Evolutionary conservation across 2,113 vertebrate species (phyloP).

Genomic region (Spea bombifrons): DNA sequence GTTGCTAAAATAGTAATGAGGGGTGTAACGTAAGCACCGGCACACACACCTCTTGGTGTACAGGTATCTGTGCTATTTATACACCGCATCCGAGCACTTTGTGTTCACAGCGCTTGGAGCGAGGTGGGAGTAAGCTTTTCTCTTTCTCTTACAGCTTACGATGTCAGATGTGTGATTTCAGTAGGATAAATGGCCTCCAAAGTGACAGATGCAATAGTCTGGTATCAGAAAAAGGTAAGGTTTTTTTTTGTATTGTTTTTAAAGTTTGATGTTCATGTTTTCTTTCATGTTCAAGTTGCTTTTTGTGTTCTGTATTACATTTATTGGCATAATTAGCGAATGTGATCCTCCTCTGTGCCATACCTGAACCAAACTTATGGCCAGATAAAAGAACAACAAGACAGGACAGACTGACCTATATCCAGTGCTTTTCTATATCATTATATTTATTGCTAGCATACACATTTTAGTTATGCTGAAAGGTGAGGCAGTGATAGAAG

Average conservation of each 20-base stretch:
- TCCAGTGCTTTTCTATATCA: too few species aligned
- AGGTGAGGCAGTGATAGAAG: too few species aligned
- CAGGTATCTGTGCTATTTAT: conserved; percentile 56
- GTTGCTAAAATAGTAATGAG: conserved; percentile 58
- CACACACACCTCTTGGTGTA: conserved; percentile 52
- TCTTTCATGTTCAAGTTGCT: background rate
- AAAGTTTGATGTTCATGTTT: background rate
- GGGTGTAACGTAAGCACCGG: conserved; percentile 56
- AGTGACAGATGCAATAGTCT: conserved; percentile 98
- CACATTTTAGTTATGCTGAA: too few species aligned
- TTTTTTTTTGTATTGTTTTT: conserved; percentile 35
- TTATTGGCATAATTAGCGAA: too few species aligned
- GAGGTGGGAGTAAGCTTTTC: conserved; percentile 59
- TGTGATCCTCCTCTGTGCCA: too few species aligned
- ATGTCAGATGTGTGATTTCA: conserved; percentile 79
- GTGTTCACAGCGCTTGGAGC: background rate
- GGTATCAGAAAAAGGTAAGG: conserved; percentile 99
- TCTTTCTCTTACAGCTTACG: conserved; percentile 80
- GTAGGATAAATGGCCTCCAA: conserved; percentile 98
- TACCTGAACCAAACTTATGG: too few species aligned
- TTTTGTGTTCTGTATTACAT: too few species aligned
- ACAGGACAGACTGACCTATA: too few species aligned
- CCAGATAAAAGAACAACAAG: too few species aligned
- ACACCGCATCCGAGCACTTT: conserved; percentile 31
- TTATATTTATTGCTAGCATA: too few species aligned